Base-by-base conservation (phyloP, 2,888 invertebrate species). In the Ctena decussata region DNA sequence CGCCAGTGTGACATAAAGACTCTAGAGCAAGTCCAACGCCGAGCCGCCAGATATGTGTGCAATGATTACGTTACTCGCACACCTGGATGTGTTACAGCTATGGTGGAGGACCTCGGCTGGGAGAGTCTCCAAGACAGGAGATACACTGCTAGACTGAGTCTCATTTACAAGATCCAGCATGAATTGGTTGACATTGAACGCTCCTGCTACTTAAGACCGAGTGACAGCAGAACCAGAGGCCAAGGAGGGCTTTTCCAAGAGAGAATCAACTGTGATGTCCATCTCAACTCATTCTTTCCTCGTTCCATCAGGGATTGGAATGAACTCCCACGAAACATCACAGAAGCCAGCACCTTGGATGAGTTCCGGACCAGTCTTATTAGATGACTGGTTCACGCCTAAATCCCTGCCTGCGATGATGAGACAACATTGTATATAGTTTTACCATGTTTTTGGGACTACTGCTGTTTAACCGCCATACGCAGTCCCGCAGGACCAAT, bases 221-320 rank as follows among this genome's bases (percentile, higher is more conserved):
- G 53, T 5, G 49, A 74, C 35, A 74, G 74, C 53, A 49, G 74
- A 49, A 74, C 74, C 32, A 65, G 65, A 65, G 35, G 65, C 65
- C 32, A 35, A 8, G 35, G 65, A 65, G 35, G 65, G 11, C 18
- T 65, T n/a, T 65, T 65, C 65, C 65, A 35, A 18, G 65, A 65
- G 65, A 65, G 65, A 35, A 65, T 49, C 18, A 74, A 46, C 44
- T 30, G 30, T 24, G 74, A 74, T 6, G 53, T 32, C 35, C 32
- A 74, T 21, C 18, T 30, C 74, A 74, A 74, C 32, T 49, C 74
- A 21, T 74, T 49, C 49, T 74, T 74, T 53, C 74, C 49, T 32
- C 46, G n/a, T 8, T 49, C 74, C 49, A 74, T 74, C 21, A 1
- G 49, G 32, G 74, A 74, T 27, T 74, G 74, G 74, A 49, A 74